phyloP scores from a whole-genome alignment of 2,888 invertebrate genomes.

The Balanococcus diminutus region DNA sequence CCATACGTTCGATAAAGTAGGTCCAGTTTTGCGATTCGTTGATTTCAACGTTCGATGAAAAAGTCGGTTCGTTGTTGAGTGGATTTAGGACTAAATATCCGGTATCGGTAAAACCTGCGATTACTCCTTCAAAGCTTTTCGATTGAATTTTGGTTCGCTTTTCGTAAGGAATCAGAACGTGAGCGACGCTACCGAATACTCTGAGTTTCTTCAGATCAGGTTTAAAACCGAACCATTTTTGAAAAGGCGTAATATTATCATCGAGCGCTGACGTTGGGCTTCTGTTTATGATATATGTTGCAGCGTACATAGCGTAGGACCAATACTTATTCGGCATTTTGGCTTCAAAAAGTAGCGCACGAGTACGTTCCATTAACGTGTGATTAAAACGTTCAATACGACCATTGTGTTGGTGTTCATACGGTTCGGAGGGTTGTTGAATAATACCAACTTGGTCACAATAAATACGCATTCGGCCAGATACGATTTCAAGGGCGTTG shows the following conservation, averaged over 20 bases:
- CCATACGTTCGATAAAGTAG: too few relatives aligned
- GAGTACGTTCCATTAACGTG: conserved; percentile 12
- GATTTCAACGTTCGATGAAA: background rate
- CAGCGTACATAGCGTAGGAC: background rate
- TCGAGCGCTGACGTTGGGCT: background rate
- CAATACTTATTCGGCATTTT: background rate
- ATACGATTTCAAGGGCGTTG: conserved; percentile 57
- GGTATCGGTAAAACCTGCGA: background rate
- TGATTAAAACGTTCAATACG: conserved; percentile 51
- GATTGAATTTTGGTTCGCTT: background rate
- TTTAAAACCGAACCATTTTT: background rate
- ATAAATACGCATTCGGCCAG: conserved; percentile 30
- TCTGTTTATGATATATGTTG: background rate
- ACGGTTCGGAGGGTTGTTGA: conserved; percentile 47
- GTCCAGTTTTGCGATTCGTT: background rate
- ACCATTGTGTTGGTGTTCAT: conserved; percentile 55
- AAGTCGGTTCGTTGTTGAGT: background rate
- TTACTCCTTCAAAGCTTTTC: background rate
- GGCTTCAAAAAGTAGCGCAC: background rate
- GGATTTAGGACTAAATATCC: background rate
- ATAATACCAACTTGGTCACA: conserved; percentile 50
- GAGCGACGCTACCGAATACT: background rate
- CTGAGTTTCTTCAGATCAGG: background rate
- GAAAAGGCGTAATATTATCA: background rate
- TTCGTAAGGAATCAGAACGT: background rate